These are phyloP conservation scores for Delphinus delphis DNA, from an alignment of 2,113 vertebrate species.

Conservation along the genomic window DNA sequence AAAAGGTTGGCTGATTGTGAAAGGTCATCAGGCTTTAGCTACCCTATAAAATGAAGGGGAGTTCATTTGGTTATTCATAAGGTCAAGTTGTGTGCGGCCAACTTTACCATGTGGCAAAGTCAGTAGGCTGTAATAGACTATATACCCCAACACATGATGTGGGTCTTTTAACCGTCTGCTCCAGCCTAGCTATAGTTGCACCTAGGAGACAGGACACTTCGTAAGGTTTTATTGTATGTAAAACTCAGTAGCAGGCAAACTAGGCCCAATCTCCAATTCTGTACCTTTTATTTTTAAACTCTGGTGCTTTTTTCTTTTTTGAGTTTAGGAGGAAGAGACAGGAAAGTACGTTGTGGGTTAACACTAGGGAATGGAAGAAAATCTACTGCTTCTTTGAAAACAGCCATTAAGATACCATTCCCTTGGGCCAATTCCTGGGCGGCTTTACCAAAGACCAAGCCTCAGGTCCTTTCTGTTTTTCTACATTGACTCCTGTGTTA, in stretches of 20 bases:
- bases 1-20: constrained; percentile 66
- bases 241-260: neutral
- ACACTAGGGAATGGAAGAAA: constrained; percentile 39
- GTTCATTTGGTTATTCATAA: constrained; percentile 66
- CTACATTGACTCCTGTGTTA: constrained; percentile 50
- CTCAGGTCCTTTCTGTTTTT: constrained; percentile 51
- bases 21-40: constrained; percentile 60
- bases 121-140: neutral
- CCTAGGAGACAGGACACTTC: neutral
- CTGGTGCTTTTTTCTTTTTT: neutral
- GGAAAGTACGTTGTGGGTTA: constrained; percentile 63
- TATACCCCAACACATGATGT: neutral
- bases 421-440: constrained; percentile 33
- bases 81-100: constrained; percentile 52
- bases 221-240: neutral
- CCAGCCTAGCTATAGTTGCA: neutral
- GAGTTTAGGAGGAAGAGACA: constrained; percentile 50
- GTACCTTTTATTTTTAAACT: constrained; percentile 54
- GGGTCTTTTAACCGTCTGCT: constrained; percentile 21
- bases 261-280: neutral
- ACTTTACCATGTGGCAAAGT: constrained; percentile 50
- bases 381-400: constrained; percentile 72
- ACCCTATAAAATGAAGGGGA: constrained; percentile 61
- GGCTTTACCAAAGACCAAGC: constrained; percentile 45
- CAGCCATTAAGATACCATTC: constrained; percentile 47